Evolutionary conservation across 1,140 invertebrate species (phyloP).

Genomic region (Aethina tumida): DNA sequence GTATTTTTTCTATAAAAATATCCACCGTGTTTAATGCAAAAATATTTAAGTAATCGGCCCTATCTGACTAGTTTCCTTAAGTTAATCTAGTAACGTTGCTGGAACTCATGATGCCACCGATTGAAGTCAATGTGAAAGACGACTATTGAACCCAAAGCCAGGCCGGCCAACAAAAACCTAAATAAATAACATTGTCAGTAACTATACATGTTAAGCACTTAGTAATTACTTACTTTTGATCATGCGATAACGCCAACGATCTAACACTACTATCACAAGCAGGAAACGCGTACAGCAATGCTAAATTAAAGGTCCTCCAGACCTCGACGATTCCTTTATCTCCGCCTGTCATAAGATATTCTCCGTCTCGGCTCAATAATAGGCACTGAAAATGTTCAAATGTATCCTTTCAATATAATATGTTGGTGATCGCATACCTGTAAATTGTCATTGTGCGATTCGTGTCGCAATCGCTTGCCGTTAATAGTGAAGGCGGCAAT

Average conservation of each 20-base stretch:
- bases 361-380: constrained; percentile 90
- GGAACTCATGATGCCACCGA: constrained; percentile 98
- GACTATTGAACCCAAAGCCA: constrained; percentile 93
- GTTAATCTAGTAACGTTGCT: constrained; percentile 81
- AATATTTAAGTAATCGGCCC: constrained; percentile 8
- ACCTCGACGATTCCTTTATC: constrained; percentile 96
- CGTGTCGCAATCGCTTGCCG: constrained; percentile 74
- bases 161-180: constrained; percentile 91
- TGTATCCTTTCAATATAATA: constrained; percentile 5
- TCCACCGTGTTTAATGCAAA: constrained; percentile 9
- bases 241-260: constrained; percentile 88
- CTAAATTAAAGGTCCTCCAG: constrained; percentile 94
- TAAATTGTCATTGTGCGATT: constrained; percentile 89
- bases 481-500: constrained; percentile 91
- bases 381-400: constrained; percentile 61
- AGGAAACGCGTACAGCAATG: constrained; percentile 93
- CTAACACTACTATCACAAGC: constrained; percentile 88
- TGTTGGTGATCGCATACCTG: constrained; percentile 53
- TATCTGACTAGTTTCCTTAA: not conserved
- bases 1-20: constrained; percentile 11
- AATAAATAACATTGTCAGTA: constrained; percentile 26
- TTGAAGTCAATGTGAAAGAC: constrained; percentile 99
- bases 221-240: constrained; percentile 77
- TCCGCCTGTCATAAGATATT: constrained; percentile 94
- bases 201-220: not conserved